Evolutionary conservation across 1,140 invertebrate species (phyloP), one percentile per base, ranked within the genome.

Genomic region (Panagrolaimus sp.): DNA sequence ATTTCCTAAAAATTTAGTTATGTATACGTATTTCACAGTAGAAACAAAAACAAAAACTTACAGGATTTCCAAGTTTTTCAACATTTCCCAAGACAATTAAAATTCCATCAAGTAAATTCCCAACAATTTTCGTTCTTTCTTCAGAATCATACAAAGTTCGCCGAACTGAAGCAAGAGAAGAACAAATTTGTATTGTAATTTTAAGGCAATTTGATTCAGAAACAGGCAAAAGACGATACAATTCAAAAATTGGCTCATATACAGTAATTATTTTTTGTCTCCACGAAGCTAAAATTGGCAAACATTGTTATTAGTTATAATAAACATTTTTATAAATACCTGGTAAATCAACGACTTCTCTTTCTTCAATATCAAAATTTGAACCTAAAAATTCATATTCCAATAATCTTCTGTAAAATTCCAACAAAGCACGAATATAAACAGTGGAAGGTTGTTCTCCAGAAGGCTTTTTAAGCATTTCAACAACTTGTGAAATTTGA

Each of bases 341-440:
- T 28, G 52, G 52, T 28, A 58, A 58, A 58, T 58, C 52, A 58
- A 58, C 52, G 10, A 8, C 8, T 28, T 58, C 52, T 28, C 52
- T 21, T 21, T 58, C 52, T n/a, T 58, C 52, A 10, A 58, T 58
- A 28, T 58, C 52, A 28, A 26, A 58, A 58, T 28, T 26, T 12
- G 21, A 26, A 26, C 52, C 52, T 4, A 58, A 28, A 21, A 58
- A 58, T 21, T 58, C 52, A 58, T 58, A 58, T 1, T 58, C 52
- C 21, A 58, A 21, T 4, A 58, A 26, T 28, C 52, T 21, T 28
- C 28, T 58, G 3, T 26, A n/a, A 58, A 58, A 58, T n/a, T 10
- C 28, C 17, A 58, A 21, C 52, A 58, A 58, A 10, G 21, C 21
- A 5, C 52, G 15, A n/a, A 58, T n/a, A 17, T 58, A 58, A 21